Evolutionary conservation across 2,888 invertebrate species (phyloP), one percentile per base, ranked within the genome.

Genomic region (Aproaerema taeniolella): DNA sequence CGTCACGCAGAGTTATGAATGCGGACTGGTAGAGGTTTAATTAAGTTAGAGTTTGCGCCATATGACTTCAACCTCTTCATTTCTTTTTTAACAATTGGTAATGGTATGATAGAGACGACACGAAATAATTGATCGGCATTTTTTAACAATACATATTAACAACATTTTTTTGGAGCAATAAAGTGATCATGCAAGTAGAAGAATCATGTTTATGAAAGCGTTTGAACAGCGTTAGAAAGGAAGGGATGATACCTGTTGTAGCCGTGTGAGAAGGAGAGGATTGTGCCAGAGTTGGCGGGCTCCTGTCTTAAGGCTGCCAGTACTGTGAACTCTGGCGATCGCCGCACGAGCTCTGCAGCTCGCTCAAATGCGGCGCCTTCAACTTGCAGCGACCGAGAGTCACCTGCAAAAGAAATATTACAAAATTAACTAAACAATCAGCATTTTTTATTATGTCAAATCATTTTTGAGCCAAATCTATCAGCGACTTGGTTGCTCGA

Each of bases 261-360:
- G 65, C 93, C 94, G 77, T 92, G 92, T 47, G 93, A 92, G 85
- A 95, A 93, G 61, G 94, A 93, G 58, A 95, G 88, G 60, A 95
- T 92, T 55, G 94, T 92, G 68, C 95, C 95, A 49, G 93, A 91
- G 87, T 95, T 95, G 61, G 91, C 91, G 54, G 91, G 91, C 75
- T 94, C 93, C 78, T 95, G 95, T 46, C 91, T 89, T 48, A 95
- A 81, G 60, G 91, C 88, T 41, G 94, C 94, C 55, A 93, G 89
- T 66, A 95, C 88, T 46, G 95, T 94, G 86, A 95, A 94, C 86
- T 95, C 95, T 43, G 92, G 89, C 60, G 91, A 92, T 65, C 89
- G 88, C 46, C 91, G 89, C 67, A 94, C 85, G 60, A 93, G 80
- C 57, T 91, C 90, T 40, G 91, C 89, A 43, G 92, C 92, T 59